A percentile compares a stretch with the other conserved stretches of the same genome.
phyloP scores from a whole-genome alignment of 2,888 invertebrate genomes.

The Hirtodrosophila trivittata region DNA sequence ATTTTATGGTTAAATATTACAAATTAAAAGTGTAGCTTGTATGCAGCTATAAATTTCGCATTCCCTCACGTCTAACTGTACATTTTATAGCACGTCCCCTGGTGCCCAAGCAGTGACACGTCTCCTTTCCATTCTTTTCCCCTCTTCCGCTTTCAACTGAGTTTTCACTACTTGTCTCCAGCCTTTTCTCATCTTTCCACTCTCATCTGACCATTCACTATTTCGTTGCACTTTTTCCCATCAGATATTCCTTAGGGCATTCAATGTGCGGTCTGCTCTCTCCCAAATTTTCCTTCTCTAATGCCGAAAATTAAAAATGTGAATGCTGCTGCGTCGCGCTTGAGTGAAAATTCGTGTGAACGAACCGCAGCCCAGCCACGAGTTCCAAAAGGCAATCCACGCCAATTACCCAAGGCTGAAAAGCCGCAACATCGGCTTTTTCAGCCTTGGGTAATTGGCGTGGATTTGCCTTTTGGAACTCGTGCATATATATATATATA shows the following conservation, averaged over 20 bases:
- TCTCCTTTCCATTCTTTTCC: too few relatives aligned
- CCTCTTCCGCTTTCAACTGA: too few relatives aligned
- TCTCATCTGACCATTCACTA: too few relatives aligned
- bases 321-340: constrained; percentile 57
- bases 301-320: constrained; percentile 61
- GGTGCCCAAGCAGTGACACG: too few relatives aligned
- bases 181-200: too few relatives aligned
- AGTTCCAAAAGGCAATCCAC: constrained; percentile 15
- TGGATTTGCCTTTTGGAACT: constrained; percentile 15
- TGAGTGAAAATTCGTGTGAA: constrained; percentile 68
- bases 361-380: constrained; percentile 50
- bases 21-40: too few relatives aligned
- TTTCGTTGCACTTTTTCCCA: too few relatives aligned
- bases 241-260: constrained; percentile 15
- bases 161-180: too few relatives aligned
- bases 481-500: background rate
- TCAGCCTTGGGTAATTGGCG: constrained; percentile 23
- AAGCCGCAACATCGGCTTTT: constrained; percentile 17
- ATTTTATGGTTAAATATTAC: too few relatives aligned
- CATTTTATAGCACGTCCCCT: too few relatives aligned
- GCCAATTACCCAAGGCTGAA: constrained; percentile 7
- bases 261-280: constrained; percentile 3
- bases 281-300: background rate
- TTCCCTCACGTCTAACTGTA: too few relatives aligned
- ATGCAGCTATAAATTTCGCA: too few relatives aligned